These are phyloP conservation scores for Dendronephthya gigantea DNA, from an alignment of 64 coral and sea anemone species.

Conservation along the genomic window DNA sequence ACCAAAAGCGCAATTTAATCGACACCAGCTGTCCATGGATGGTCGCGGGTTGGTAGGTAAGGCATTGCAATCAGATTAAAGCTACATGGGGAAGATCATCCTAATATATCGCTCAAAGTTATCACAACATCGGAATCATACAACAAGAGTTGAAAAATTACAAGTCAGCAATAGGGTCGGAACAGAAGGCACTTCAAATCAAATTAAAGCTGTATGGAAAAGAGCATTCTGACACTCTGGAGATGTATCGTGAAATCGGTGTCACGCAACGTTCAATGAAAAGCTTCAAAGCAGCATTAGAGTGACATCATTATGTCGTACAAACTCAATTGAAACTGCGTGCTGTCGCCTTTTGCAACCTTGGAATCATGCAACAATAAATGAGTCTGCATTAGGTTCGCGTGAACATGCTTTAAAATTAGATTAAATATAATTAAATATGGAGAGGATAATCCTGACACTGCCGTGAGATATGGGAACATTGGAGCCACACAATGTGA, in stretches of 20 bases:
- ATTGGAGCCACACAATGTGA: too few species aligned
- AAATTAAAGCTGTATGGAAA: neutral
- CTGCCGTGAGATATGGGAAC: too few species aligned
- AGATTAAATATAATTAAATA: too few species aligned
- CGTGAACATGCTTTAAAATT: neutral
- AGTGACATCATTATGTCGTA: neutral
- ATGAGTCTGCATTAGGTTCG: neutral
- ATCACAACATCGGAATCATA: neutral
- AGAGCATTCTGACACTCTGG: neutral
- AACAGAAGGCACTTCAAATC: neutral
- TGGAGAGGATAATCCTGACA: too few species aligned
- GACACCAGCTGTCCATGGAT: too few species aligned
- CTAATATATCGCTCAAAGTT: neutral
- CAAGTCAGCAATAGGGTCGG: neutral
- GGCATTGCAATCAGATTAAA: neutral
- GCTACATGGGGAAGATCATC: neutral
- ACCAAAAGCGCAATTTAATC: too few species aligned
- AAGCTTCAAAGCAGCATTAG: neutral
- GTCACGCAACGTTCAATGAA: neutral
- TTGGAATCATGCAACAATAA: neutral
- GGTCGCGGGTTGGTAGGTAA: too few species aligned
- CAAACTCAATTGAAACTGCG: neutral
- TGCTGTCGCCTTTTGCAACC: neutral
- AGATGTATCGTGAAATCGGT: neutral
- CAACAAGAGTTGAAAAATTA: neutral